phyloP scores from a whole-genome alignment of 2,888 invertebrate genomes.

The Ecdyonurus torrentis region DNA sequence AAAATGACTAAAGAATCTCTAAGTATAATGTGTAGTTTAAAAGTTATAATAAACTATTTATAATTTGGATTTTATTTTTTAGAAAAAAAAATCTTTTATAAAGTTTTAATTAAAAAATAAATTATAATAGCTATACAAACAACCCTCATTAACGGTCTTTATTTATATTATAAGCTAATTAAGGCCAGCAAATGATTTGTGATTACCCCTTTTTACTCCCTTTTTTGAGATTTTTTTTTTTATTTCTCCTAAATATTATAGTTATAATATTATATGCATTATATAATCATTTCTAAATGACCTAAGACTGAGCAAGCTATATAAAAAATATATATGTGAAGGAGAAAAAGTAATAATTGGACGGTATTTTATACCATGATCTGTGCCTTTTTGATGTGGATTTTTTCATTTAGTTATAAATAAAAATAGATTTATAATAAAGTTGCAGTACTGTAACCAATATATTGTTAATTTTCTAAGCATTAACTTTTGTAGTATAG shows the following conservation, averaged over 20 bases:
- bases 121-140: no score
- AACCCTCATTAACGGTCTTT: no score
- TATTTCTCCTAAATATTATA: background rate
- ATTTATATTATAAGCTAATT: no score
- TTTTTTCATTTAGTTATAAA: background rate
- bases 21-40: no score
- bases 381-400: conserved; percentile 1
- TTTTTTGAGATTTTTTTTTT: background rate
- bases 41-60: no score
- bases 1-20: no score
- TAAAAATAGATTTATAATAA: background rate
- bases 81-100: no score
- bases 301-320: background rate
- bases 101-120: no score
- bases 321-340: no score
- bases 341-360: background rate
- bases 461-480: background rate
- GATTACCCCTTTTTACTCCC: background rate
- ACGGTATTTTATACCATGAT: background rate
- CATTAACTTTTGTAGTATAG: background rate
- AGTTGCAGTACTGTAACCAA: background rate
- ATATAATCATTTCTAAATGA: background rate
- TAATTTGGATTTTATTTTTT: no score
- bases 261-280: background rate
- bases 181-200: background rate